Evolutionary conservation across 2,797 vertebrate species (phyloP).

Genomic region (Pachyuromys duprasi): DNA sequence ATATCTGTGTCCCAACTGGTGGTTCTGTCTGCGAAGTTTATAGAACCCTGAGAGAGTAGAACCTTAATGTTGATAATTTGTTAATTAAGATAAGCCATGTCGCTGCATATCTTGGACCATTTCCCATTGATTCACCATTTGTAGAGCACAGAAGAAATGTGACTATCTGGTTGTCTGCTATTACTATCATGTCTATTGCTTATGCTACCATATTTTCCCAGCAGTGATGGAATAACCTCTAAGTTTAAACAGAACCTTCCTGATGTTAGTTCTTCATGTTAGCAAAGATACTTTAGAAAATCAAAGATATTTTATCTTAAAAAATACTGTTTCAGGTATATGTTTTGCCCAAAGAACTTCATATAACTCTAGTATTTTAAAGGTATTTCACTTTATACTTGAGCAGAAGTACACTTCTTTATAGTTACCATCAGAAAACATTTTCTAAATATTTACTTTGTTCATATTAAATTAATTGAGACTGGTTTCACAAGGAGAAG

Average conservation of each 20-base stretch:
- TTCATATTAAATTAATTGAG: neutral
- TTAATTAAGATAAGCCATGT: neutral
- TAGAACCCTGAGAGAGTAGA: neutral
- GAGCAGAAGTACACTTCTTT: neutral
- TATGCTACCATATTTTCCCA: neutral
- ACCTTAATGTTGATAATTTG: neutral
- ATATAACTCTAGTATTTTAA: neutral
- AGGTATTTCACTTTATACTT: neutral
- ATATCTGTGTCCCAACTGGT: neutral
- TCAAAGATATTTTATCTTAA: neutral
- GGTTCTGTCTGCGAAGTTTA: neutral
- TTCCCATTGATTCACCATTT: too few relatives aligned
- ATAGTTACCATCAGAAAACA: neutral
- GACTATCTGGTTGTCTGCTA: accelerated
- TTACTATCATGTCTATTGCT: neutral
- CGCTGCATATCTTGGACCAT: neutral
- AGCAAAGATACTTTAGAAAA: neutral
- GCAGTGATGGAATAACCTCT: neutral
- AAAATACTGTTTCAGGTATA: neutral
- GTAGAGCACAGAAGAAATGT: neutral
- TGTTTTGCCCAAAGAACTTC: neutral
- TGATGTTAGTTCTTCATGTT: neutral
- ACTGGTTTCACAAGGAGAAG: neutral
- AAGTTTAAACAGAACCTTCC: neutral
- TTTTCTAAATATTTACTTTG: neutral